Percentiles rank a stretch among this genome's conserved stretches.
These are phyloP conservation scores for Danionella dracula DNA, from an alignment of 2,797 vertebrate species.

Conservation along the genomic window DNA sequence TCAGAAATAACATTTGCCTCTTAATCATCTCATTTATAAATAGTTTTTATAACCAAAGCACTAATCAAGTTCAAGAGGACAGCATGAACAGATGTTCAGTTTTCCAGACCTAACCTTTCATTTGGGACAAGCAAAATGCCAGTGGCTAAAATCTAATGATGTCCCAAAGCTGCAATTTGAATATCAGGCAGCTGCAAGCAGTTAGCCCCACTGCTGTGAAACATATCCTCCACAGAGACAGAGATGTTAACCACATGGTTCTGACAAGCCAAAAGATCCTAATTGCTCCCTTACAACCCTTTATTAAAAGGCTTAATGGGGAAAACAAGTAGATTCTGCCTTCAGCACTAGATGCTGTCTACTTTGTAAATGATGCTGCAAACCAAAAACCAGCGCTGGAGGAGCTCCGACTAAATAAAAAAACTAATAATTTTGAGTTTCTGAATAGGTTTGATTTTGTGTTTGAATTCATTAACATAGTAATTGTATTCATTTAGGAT, in stretches of 20 bases:
- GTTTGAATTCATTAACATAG: background rate
- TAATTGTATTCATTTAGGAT: background rate
- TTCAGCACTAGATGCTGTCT: constrained; percentile 18
- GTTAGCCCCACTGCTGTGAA: constrained; percentile 62
- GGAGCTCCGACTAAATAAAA: background rate
- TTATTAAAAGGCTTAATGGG: constrained; percentile 51
- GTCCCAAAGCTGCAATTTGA: constrained; percentile 66
- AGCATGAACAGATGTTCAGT: constrained; percentile 48
- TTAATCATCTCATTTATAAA: too few species aligned
- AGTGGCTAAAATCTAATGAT: constrained; percentile 44
- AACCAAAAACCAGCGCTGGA: constrained; percentile 2
- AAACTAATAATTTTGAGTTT: background rate
- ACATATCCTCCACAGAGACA: constrained; percentile 24
- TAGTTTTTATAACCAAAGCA: too few species aligned
- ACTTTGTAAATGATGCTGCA: background rate
- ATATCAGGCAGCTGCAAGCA: constrained; percentile 66
- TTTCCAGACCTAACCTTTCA: constrained; percentile 59
- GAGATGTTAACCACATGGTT: constrained; percentile 29
- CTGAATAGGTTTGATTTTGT: background rate
- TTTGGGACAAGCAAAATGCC: constrained; percentile 64
- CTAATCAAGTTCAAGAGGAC: constrained; percentile 39
- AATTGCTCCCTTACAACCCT: constrained; percentile 45
- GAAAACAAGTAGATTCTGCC: constrained; percentile 33
- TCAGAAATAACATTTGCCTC: too few species aligned
- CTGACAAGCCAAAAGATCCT: constrained; percentile 46